Conservation (phyloP, 2,888 invertebrate species). For the Erebia ligea region DNA sequence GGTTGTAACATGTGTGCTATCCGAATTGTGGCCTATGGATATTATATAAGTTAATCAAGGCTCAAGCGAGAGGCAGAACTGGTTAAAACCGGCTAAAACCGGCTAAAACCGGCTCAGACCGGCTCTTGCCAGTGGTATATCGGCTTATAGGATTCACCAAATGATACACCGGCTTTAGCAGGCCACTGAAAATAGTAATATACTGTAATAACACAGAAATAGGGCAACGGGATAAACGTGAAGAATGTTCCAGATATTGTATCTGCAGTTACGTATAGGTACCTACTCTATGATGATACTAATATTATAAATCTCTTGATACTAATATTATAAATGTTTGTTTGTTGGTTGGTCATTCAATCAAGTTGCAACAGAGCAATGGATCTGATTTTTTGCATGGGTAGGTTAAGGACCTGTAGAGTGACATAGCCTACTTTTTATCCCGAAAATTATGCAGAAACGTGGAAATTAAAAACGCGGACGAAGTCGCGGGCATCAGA, state of each 20-base stretch:
- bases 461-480: too few species aligned
- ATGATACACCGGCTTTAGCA: slow-evolving; percentile 33
- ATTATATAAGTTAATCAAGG: slow-evolving; percentile 50
- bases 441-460: too few species aligned
- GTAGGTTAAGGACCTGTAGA: too few species aligned
- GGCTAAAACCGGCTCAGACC: slow-evolving; percentile 31
- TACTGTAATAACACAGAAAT: slow-evolving; percentile 31
- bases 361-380: too few species aligned
- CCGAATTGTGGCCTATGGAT: slow-evolving; percentile 34
- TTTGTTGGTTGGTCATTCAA: too few species aligned
- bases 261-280: background rate
- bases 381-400: too few species aligned
- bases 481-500: too few species aligned
- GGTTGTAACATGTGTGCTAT: slow-evolving; percentile 1
- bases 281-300: background rate
- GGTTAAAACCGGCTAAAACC: slow-evolving; percentile 38
- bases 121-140: slow-evolving; percentile 31
- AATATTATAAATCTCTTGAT: too few species aligned
- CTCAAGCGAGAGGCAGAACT: slow-evolving; percentile 15
- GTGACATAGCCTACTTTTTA: too few species aligned
- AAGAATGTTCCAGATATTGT: slow-evolving; percentile 4
- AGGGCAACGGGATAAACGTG: slow-evolving; percentile 28
- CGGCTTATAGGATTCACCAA: slow-evolving; percentile 39
- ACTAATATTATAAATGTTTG: too few species aligned
- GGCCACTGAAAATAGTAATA: slow-evolving; percentile 34